Evolutionary conservation across 1,140 invertebrate species (phyloP).

Genomic region (Trichonephila clavipes): DNA sequence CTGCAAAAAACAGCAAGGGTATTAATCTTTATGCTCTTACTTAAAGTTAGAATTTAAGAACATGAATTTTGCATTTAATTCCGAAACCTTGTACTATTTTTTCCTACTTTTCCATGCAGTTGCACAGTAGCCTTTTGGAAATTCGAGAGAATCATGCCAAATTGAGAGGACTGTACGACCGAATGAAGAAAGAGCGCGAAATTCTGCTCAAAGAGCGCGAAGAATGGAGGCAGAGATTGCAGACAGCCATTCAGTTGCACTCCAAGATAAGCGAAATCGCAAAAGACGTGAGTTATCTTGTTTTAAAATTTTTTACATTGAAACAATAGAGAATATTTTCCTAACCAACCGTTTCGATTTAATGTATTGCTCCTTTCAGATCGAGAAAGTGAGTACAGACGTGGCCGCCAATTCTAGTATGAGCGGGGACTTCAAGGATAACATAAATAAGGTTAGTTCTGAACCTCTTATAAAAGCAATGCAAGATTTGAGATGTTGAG

Average conservation of each 20-base stretch:
- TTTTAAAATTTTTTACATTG: too few relatives aligned
- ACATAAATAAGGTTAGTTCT: conserved; percentile 30
- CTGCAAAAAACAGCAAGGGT: too few relatives aligned
- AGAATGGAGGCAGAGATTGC: conserved; percentile 75
- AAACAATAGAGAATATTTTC: not conserved
- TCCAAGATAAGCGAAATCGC: conserved; percentile 63
- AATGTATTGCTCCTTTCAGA: conserved; percentile 2
- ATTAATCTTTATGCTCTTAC: too few relatives aligned
- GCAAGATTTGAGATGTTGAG: too few relatives aligned
- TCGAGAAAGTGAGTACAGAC: conserved; percentile 53
- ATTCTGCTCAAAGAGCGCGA: conserved; percentile 87
- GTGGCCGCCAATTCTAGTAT: not conserved
- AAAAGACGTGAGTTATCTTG: conserved; percentile 41
- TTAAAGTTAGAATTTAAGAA: too few relatives aligned
- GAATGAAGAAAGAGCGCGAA: conserved; percentile 92
- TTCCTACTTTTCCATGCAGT: conserved; percentile 81
- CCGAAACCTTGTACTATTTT: not conserved
- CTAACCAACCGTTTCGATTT: not conserved
- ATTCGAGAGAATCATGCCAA: conserved; percentile 94
- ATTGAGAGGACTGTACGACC: conserved; percentile 94
- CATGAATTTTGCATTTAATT: too few relatives aligned
- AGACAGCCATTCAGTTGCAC: conserved; percentile 64
- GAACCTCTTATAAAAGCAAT: too few relatives aligned
- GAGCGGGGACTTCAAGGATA: not conserved
- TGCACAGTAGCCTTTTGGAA: conserved; percentile 93